Percentiles rank a stretch among this genome's conserved stretches.
Evolutionary conservation across 2,888 invertebrate species (phyloP).

Genomic region (Drosophila yooni): DNA sequence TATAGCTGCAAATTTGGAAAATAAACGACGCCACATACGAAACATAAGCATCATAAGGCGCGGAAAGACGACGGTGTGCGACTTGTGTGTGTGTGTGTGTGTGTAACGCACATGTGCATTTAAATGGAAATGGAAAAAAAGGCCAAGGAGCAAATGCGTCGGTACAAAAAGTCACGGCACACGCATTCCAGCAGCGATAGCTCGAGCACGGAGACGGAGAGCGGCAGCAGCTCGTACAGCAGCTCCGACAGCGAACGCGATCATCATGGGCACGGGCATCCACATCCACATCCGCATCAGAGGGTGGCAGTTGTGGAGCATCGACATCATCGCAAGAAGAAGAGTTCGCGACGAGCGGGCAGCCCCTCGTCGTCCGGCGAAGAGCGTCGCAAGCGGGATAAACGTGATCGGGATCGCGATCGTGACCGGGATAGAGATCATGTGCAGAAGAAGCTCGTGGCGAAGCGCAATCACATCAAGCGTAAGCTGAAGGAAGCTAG

Average conservation of each 20-base stretch:
- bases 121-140: conserved; percentile 83
- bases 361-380: conserved; percentile 88
- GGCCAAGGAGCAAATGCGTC: conserved; percentile 82
- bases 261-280: conserved; percentile 51
- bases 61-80: background rate
- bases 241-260: conserved; percentile 81
- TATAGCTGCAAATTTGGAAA: conserved; percentile 29
- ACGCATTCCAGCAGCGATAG: conserved; percentile 83
- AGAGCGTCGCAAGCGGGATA: conserved; percentile 83
- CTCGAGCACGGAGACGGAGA: conserved; percentile 83
- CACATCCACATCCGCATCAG: conserved; percentile 59
- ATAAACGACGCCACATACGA: conserved; percentile 44
- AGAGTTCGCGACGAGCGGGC: conserved; percentile 83
- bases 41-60: conserved; percentile 35
- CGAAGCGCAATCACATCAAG: conserved; percentile 84
- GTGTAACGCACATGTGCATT: conserved; percentile 3
- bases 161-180: conserved; percentile 83
- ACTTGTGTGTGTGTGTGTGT: conserved; percentile 1
- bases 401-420: conserved; percentile 70
- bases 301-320: conserved; percentile 53
- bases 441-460: conserved; percentile 84
- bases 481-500: conserved; percentile 84
- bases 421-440: conserved; percentile 72
- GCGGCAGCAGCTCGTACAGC: conserved; percentile 83
- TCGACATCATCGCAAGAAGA: conserved; percentile 86